Evolutionary conservation across 1,140 invertebrate genomes (phyloP).

Genomic region (Caenorhabditis elegans): WBcel235 BX284606.5:15503001-15503500

Average conservation of each 20-base stretch:
- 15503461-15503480: no score
- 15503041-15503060: constrained; percentile 60
- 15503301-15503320: constrained; percentile 3
- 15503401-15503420: not conserved
- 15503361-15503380: not conserved
- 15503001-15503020: constrained; percentile 75
- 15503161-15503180: not conserved
- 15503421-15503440: not conserved
- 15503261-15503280: constrained; percentile 1
- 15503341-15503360: not conserved
- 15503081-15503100: constrained; percentile 1
- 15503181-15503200: not conserved
- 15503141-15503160: constrained; percentile 87
- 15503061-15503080: not conserved
- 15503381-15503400: constrained; percentile 9
- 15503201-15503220: not conserved
- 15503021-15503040: constrained; percentile 77
- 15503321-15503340: not conserved
- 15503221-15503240: constrained; percentile 38
- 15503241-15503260: not conserved
- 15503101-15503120: not conserved
- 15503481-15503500: no score
- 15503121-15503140: constrained; percentile 67
- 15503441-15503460: no score
- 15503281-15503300: not conserved